These are phyloP conservation scores for Altica lythri DNA, from an alignment of 2,888 invertebrate species.

Conservation along the genomic window DNA sequence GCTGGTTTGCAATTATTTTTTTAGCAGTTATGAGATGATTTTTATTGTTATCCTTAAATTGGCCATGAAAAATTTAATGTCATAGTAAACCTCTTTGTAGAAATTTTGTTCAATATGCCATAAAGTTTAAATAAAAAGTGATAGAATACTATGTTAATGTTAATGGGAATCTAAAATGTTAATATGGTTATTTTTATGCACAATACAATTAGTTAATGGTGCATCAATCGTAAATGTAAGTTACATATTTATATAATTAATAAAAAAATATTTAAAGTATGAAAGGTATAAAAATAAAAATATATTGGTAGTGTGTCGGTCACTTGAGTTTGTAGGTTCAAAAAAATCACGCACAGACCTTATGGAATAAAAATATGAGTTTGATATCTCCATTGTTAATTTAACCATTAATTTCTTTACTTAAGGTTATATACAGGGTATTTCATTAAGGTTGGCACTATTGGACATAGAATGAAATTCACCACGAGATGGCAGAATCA, in stretches of 20 bases:
- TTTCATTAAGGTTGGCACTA: too few relatives aligned
- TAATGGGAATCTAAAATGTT: slow-evolving; percentile 10
- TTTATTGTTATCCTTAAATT: slow-evolving; percentile 11
- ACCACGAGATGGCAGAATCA: too few relatives aligned
- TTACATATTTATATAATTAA: not conserved
- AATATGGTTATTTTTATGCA: slow-evolving; percentile 2
- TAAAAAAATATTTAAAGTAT: not conserved
- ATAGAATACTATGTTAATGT: not conserved
- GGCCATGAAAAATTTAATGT: slow-evolving; percentile 16
- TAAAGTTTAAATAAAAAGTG: not conserved
- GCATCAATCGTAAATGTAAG: slow-evolving; percentile 29
- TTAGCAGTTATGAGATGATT: not conserved
- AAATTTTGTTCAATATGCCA: not conserved
- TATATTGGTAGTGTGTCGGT: too few relatives aligned
- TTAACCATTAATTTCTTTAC: not conserved
- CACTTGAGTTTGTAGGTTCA: too few relatives aligned
- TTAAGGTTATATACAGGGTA: not conserved
- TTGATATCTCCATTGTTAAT: too few relatives aligned
- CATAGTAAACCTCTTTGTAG: slow-evolving; percentile 4
- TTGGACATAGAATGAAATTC: too few relatives aligned
- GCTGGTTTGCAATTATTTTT: slow-evolving; percentile 7
- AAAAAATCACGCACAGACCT: too few relatives aligned
- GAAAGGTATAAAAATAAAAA: slow-evolving; percentile 3
- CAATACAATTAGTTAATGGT: not conserved
- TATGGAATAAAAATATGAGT: too few relatives aligned